A percentile compares a stretch with the other conserved stretches of the same genome.
Conservation (phyloP, 1,140 invertebrate species). For the Bombus consobrinus region DNA sequence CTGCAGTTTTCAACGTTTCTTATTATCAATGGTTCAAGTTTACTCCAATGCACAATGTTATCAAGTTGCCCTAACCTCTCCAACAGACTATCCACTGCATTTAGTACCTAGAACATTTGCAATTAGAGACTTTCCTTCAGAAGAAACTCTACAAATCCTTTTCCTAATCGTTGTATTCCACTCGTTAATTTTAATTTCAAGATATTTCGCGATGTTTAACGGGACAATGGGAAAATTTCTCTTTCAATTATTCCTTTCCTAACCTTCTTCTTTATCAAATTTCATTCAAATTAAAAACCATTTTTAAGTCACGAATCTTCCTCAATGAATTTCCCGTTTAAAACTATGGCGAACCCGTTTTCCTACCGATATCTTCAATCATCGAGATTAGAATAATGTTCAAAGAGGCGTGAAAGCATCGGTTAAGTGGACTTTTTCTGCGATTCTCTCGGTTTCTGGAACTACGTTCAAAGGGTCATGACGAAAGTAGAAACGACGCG, state of each 20-base stretch:
- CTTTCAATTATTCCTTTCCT: no score
- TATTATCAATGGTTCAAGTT: no score
- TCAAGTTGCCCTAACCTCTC: neutral
- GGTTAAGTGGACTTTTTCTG: no score
- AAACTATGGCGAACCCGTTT: neutral
- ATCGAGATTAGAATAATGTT: accelerated
- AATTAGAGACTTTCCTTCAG: neutral
- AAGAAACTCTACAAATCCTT: neutral
- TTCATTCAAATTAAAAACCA: no score
- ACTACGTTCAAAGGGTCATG: neutral
- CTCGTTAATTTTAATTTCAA: neutral
- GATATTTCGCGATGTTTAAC: no score
- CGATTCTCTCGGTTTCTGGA: neutral
- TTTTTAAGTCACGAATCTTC: no score
- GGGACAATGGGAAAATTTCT: no score
- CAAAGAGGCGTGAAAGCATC: neutral
- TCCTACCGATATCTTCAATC: no score
- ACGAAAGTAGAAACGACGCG: neutral
- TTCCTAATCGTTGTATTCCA: accelerated
- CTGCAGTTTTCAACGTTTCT: accelerated
- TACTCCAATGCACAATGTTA: accelerated
- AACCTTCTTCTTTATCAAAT: no score
- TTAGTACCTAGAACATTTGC: accelerated
- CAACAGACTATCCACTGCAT: accelerated
- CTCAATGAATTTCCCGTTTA: neutral